Percentiles rank a stretch among this genome's conserved stretches.
Conservation (phyloP, 2,888 invertebrate genomes). For the Embidobia sp. region DNA sequence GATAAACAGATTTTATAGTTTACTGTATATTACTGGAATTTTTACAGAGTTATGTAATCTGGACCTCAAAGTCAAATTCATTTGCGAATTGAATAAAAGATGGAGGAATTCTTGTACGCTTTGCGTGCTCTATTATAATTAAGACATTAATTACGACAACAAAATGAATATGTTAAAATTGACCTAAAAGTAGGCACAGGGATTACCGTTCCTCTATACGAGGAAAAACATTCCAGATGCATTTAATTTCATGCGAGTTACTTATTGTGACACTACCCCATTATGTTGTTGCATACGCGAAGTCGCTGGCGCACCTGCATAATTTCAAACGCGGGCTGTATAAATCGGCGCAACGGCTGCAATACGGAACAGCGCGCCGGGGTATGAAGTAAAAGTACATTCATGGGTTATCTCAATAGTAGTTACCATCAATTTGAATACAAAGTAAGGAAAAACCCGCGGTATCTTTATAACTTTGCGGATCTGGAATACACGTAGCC, state of each 20-base stretch:
- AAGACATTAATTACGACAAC: too few species aligned
- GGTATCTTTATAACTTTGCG: constrained; percentile 47
- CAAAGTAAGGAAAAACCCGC: constrained; percentile 34
- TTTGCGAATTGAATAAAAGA: too few species aligned
- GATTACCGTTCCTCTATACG: not conserved
- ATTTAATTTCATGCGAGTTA: constrained; percentile 25
- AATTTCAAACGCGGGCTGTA: constrained; percentile 27
- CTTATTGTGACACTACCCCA: constrained; percentile 14
- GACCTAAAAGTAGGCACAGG: not conserved
- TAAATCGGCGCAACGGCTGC: constrained; percentile 22
- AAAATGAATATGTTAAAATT: too few species aligned
- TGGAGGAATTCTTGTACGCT: too few species aligned
- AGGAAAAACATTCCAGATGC: constrained; percentile 3
- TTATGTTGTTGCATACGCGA: constrained; percentile 11
- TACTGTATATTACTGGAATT: too few species aligned
- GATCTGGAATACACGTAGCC: too few species aligned
- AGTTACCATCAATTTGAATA: constrained; percentile 67
- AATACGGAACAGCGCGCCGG: constrained; percentile 22
- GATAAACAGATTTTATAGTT: too few species aligned
- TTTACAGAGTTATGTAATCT: too few species aligned
- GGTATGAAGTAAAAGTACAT: constrained; percentile 66
- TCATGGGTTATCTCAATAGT: constrained; percentile 68
- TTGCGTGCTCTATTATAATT: too few species aligned
- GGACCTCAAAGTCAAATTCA: too few species aligned
- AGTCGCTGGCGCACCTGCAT: constrained; percentile 12